Evolutionary conservation across 2,888 invertebrate genomes (phyloP).

Genomic region (Gari tellinella): DNA sequence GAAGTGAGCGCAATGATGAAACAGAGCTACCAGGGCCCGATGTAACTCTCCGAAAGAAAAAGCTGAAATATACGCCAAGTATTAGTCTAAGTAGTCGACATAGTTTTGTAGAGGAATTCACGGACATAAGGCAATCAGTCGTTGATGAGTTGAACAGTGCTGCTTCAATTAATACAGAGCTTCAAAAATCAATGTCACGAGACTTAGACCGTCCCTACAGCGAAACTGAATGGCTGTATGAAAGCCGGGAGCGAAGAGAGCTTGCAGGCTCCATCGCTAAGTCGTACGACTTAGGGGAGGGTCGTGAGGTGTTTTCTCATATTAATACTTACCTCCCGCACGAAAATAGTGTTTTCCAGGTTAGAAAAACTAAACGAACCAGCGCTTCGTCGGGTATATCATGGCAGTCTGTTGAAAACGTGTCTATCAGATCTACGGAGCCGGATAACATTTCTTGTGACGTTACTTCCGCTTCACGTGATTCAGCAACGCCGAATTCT

Average conservation of each 20-base stretch:
- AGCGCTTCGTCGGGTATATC: conserved; percentile 47
- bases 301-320: conserved; percentile 69
- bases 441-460: conserved; percentile 28
- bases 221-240: conserved; percentile 56
- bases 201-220: conserved; percentile 53
- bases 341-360: conserved; percentile 50
- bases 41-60: neutral
- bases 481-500: conserved; percentile 52
- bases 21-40: neutral
- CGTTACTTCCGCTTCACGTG: conserved; percentile 18
- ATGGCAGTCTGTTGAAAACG: conserved; percentile 40
- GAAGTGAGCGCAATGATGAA: neutral
- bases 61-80: conserved; percentile 25
- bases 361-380: conserved; percentile 26
- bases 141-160: conserved; percentile 64
- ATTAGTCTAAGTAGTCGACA: conserved; percentile 21
- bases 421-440: conserved; percentile 30
- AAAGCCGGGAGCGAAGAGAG: conserved; percentile 60
- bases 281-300: conserved; percentile 74
- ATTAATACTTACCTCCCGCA: conserved; percentile 69
- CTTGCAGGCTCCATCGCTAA: conserved; percentile 75
- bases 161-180: conserved; percentile 55
- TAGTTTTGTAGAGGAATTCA: conserved; percentile 54
- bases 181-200: conserved; percentile 56
- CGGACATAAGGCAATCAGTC: conserved; percentile 55